Evolutionary conservation across 2,888 invertebrate genomes (phyloP), one percentile per base, ranked within the genome.

Genomic region (Drosophila peninsularis): DNA sequence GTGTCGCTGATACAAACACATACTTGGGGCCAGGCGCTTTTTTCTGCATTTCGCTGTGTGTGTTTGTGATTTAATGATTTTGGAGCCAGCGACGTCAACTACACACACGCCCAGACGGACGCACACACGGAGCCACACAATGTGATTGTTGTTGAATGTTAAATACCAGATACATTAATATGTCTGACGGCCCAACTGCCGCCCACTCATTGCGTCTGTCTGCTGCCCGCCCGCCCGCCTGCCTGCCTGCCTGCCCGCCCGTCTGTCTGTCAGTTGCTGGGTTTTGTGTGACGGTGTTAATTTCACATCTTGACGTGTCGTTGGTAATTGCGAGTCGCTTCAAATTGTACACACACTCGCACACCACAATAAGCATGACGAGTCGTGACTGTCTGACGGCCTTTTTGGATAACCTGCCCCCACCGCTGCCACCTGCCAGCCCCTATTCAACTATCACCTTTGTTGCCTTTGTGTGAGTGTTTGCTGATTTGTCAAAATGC

Each of bases 231-330:
- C n/a, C n/a, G n/a, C n/a, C n/a, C n/a, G n/a, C n/a, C n/a, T n/a
- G n/a, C n/a, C n/a, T n/a, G n/a, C n/a, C n/a, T n/a, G n/a, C n/a
- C n/a, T n/a, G n/a, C n/a, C n/a, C n/a, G 49, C 39, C 39, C 5
- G 50, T 47, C 39, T 24, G 64, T 62, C 54, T 30, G 62, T 62
- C 66, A 58, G 70, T 68, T 42, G 45, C 55, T 45, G 71, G 17
- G 69, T 65, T 74, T 77, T 88, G 87, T 84, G 89, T 89, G 89
- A 82, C 89, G 85, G 85, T 86, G 85, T 86, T 86, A 86, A 86
- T 86, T 89, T 86, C 85, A 84, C 85, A 89, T 89, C 88, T 86
- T 86, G 85, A 86, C 85, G 85, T 89, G 89, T 86, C 85, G 88
- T 87, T 84, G 85, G 89, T 88, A 86, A 86, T 88, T 89, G 85